Base-by-base conservation (phyloP, 2,888 invertebrate species). In the Diploptera punctata region DNA sequence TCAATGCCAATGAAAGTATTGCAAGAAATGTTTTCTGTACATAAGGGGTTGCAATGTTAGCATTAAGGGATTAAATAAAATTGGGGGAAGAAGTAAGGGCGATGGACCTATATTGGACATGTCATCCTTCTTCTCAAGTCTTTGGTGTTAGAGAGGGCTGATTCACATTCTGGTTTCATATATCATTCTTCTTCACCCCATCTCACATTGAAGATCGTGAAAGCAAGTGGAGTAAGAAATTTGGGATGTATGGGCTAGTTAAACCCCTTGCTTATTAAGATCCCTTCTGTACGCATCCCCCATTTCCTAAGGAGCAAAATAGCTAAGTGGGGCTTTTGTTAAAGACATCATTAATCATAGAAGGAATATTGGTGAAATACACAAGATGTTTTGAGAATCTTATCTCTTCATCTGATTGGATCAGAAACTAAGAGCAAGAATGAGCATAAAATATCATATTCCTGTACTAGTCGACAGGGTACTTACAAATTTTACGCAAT, bases 111-210 rank as follows among this genome's bases (percentile, higher is more conserved):
- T 65, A 47, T 65, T 44, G 65, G 44, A 65, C 65, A 44, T 65
- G 65, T 47, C 65, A 65, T 65, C 65, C 44, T 65, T 65, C 65
- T 65, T 65, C 61, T 61, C 19, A 38, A 61, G 57, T 19, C 38
- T 26, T 61, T 43, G n/a, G 43, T 62, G 43, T 24, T 24, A 62
- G 21, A 47, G 26, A 24, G 29, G 57, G 57, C 5, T 57, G 57
- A 57, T 31, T 57, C 57, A 57, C 57, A 57, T 57, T 57, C 26
- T 26, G 7, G 18, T 47, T 44, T 47, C 65, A 65, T 65, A 65
- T 24, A 65, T 65, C 65, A 65, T 54, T 1, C 26, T 10, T 2
- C 10, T 49, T 9, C 5, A 3, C 52, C 24, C 26, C 26, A 26
- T 7, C 2, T 29, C 57, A 57, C n/a, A n/a, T 29, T n/a, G 16